Evolutionary conservation across 2,113 vertebrate species (phyloP), one percentile per base, ranked within the genome.

Genomic region (Pardalotus punctatus): DNA sequence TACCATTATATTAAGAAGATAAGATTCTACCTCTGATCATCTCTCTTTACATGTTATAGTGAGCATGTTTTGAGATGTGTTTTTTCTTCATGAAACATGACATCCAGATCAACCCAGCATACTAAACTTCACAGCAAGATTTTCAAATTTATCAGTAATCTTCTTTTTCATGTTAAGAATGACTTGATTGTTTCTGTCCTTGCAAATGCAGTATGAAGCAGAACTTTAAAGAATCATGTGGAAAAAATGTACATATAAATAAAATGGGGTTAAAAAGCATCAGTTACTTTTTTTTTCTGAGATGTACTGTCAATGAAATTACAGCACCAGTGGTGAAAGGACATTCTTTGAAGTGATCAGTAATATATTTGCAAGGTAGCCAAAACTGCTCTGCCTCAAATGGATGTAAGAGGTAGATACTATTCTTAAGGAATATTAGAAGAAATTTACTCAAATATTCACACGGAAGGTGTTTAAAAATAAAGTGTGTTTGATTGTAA

Each of bases 101-200:
- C 10, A 77, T 3, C 7, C 51, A 69, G 50, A 73, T 42, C 35
- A 80, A 53, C 47, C 13, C 69, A 87, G 73, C 18, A 76, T 0
- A 56, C 45, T 48, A 73, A 95, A 71, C 29, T 60, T 60, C 74
- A 81, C 54, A 94, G 9, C 38, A 86, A 85, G 69, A 82, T 70
- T 64, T 92, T 78, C 11, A 66, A 11, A 51, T 94, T 91, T 95
- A 86, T 51, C 43, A 81, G 25, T 5, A 66, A 82, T 36, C 16
- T 35, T 36, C 22, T 70, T 77, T 43, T 20, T 9, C 10, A 61
- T 87, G 86, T 88, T 85, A 80, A 66, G 24, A 92, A 61, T 60
- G 2, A 71, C 18, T 45, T 56, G 8, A 67, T 35, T 64, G 13
- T 12, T 87, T 79, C 70, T 82, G 17, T 54, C 31, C n/a, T 77